Base-by-base conservation (phyloP, 1,140 invertebrate species). In the Bombus huntii region DNA sequence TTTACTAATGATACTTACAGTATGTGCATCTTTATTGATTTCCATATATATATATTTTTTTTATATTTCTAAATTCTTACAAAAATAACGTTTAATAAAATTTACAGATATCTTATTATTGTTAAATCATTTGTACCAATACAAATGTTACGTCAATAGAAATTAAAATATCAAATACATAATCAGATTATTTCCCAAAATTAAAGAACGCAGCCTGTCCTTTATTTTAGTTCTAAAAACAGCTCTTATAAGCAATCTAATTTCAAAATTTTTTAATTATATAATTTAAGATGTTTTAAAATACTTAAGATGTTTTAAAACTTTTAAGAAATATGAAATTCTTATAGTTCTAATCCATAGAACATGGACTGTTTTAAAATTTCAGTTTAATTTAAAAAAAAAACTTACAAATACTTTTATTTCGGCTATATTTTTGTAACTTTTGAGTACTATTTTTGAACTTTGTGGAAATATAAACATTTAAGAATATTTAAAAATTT, bases 1-100 rank as follows among this genome's bases (percentile, higher is more conserved):
- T 62, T 59, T 83, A 89, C 84, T 89, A 87, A 87, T 89, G 62
- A 65, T 15, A 86, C 28, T 80, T 79, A 71, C 71, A 82, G 81
- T 62, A 12, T 78, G 59, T 68, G 66, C 62, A 66, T 65, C 37
- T 78, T 37, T 10, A 71, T 59, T 31, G 31, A 44, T 68, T 71
- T 79, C 15, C 83, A 9, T 81, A 66, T 8, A 75, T 47, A 47
- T 47, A 47, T 47, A 47, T 47, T 4, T 18, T 8, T 31, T 53
- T 83, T 47, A 9, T 8, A 62, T 80, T 80, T 76, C 12, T 15
- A 71, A 59, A 47, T 71, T 73, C 8, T 39, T 44, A 31, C 53
- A 39, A 47, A 73, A 80, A 25, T 47, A 25, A 15, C 42, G 25
- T 18, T 79, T 62, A 80, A 42, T 70, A 53, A 70, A 68, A 59